A percentile compares a stretch with the other conserved stretches of the same genome.
phyloP scores from a whole-genome alignment of 1,140 invertebrate genomes.

The Colletes gigas region DNA sequence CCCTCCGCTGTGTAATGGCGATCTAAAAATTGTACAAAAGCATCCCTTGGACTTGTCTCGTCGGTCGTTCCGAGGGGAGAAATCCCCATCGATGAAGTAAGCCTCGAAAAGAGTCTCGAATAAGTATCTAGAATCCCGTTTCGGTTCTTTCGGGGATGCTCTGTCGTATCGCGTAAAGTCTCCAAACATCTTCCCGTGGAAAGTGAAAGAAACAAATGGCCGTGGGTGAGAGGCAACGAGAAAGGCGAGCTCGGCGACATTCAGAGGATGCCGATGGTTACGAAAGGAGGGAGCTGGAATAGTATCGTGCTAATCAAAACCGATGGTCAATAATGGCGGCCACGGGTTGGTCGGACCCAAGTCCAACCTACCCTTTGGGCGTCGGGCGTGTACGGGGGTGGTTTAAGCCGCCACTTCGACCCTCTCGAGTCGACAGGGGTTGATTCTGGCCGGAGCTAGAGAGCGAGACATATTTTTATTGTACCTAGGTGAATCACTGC shows the following conservation, averaged over 20 bases:
- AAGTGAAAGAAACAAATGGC: conserved; percentile 18
- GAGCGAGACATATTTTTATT: conserved; percentile 72
- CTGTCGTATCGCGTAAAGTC: neutral
- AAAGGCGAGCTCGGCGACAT: conserved; percentile 18
- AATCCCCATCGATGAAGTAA: neutral
- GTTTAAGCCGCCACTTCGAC: conserved; percentile 59
- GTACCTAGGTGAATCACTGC: conserved; percentile 74
- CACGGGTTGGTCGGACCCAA: conserved; percentile 56
- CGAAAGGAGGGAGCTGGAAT: conserved; percentile 36
- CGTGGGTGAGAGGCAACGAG: neutral
- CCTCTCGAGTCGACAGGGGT: conserved; percentile 72
- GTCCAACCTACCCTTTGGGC: conserved; percentile 58
- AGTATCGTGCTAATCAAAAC: conserved; percentile 65
- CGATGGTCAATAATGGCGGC: conserved; percentile 71
- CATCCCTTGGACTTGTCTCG: no score
- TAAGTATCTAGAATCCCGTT: neutral
- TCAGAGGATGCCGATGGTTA: conserved; percentile 38
- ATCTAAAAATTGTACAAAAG: no score
- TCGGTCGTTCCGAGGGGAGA: neutral
- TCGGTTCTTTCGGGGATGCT: neutral
- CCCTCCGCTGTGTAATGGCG: no score
- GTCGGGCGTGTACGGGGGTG: conserved; percentile 58
- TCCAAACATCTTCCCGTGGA: neutral
- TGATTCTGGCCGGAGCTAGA: conserved; percentile 67
- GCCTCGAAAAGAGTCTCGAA: neutral